Conservation (phyloP, 1,140 invertebrate species). For the Drosophila burlai region DNA sequence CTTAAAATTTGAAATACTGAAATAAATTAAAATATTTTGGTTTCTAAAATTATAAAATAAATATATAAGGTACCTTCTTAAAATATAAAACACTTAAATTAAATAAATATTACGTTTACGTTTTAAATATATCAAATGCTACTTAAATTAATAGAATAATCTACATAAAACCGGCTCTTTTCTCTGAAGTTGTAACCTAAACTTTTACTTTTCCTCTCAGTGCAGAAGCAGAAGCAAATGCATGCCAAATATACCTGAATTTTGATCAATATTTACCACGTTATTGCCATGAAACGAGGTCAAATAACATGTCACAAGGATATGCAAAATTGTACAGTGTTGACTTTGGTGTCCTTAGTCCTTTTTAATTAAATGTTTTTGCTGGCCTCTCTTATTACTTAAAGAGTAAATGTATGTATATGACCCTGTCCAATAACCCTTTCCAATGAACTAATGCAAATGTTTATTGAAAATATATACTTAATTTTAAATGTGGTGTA, state of each 20-base stretch:
- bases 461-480: not conserved
- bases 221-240: not conserved
- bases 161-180: too few relatives aligned
- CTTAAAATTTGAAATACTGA: too few relatives aligned
- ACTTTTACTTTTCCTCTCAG: not conserved
- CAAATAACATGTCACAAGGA: slow-evolving; percentile 5
- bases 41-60: too few relatives aligned
- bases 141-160: too few relatives aligned
- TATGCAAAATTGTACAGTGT: not conserved
- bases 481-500: too few relatives aligned
- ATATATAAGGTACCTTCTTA: too few relatives aligned
- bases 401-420: not conserved
- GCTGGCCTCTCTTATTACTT: not conserved
- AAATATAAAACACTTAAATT: too few relatives aligned
- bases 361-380: slow-evolving; percentile 3
- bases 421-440: not conserved
- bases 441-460: not conserved
- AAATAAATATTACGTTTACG: too few relatives aligned
- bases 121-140: too few relatives aligned
- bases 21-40: too few relatives aligned
- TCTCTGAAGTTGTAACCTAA: not conserved
- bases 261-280: slow-evolving; percentile 4
- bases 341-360: not conserved
- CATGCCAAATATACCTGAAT: not conserved
- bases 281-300: not conserved